Evolutionary conservation across 2,888 invertebrate species (phyloP), one percentile per base, ranked within the genome.

Genomic region (Chrysomela aeneicollis): DNA sequence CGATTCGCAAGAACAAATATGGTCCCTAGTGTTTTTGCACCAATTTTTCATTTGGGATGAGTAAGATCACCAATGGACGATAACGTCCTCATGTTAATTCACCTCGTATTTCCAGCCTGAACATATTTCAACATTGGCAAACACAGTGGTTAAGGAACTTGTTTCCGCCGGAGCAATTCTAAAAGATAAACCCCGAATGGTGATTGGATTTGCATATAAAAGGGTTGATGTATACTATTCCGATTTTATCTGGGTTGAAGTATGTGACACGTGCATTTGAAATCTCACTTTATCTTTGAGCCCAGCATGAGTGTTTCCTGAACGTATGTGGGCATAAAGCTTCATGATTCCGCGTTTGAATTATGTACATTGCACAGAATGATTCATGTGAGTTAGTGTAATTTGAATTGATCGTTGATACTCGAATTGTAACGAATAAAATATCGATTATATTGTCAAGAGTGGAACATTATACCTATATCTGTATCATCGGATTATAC

Each of bases 181-280:
- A 35, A 42, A 59, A 63, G 71, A 72, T 71, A 71, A 69, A 67
- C 64, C 65, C 61, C 49, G 35, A 64, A 71, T 64, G 65, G 65
- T 64, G 67, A 67, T 68, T 61, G 59, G 62, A 70, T 73, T 73
- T 71, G 69, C 72, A 73, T 70, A 68, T 64, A 68, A 71, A 72
- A 70, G 70, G 68, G 54, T 63, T 59, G 69, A 67, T 67, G 64
- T n/a, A n/a, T 67, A 63, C 68, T 51, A 64, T 68, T 69, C 66
- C 49, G 70, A 69, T 72, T 67, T 66, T 70, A 70, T 70, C 71
- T 68, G 22, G 59, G 53, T 42, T 65, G 64, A 68, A 67, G 71
- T 67, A 71, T 71, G 67, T 70, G 68, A 64, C 66, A 63, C 59
- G 55, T 64, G 64, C 61, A 65, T 59, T 59, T 63, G 68, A 63